Evolutionary conservation across 2,888 invertebrate species (phyloP).

Genomic region (Sturmia bella): DNA sequence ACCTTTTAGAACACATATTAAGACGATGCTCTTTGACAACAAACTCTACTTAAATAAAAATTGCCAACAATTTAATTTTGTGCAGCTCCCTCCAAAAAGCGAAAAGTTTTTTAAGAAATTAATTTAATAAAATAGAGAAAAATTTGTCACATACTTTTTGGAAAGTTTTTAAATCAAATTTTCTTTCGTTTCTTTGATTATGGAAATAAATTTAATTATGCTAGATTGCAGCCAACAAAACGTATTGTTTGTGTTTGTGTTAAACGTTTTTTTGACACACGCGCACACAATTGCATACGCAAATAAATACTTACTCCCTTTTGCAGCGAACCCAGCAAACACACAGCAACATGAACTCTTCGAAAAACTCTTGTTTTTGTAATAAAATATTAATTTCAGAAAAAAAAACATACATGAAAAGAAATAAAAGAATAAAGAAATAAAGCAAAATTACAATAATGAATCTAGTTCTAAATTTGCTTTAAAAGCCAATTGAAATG

Average conservation of each 20-base stretch:
- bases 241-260: constrained; percentile 22
- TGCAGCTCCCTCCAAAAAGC: neutral
- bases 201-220: constrained; percentile 63
- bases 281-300: too few relatives aligned
- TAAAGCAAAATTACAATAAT: too few relatives aligned
- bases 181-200: constrained; percentile 47
- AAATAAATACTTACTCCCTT: too few relatives aligned
- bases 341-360: too few relatives aligned
- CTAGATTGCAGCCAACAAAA: constrained; percentile 48
- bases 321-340: too few relatives aligned
- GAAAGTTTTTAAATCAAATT: constrained; percentile 10
- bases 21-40: neutral
- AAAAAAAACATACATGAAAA: too few relatives aligned
- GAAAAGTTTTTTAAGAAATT: neutral
- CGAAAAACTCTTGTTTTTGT: too few relatives aligned
- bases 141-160: neutral
- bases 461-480: too few relatives aligned
- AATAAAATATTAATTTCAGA: too few relatives aligned
- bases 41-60: neutral
- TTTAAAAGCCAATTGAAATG: too few relatives aligned
- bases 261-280: constrained; percentile 1
- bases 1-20: too few relatives aligned
- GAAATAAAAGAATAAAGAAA: too few relatives aligned
- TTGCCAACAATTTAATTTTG: neutral
- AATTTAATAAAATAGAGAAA: neutral